phyloP scores from a whole-genome alignment of 2,113 vertebrate genomes.

The Colaptes auratus region DNA sequence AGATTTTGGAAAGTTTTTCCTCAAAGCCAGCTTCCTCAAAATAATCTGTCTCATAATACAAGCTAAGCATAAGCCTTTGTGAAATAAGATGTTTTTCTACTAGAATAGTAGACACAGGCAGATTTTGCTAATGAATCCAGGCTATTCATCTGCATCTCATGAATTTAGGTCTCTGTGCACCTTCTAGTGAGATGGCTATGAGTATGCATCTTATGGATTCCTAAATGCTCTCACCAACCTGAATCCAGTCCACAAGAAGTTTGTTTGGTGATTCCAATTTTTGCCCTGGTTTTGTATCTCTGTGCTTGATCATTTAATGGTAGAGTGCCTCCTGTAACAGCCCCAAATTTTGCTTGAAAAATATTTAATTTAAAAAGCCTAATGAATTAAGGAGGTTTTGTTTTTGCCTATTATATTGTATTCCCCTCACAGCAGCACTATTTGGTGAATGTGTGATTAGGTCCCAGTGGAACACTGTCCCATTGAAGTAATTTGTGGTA shows the following conservation, averaged over 20 bases:
- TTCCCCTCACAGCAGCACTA: neutral
- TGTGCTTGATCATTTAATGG: neutral
- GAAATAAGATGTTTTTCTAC: neutral
- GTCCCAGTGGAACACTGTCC: neutral
- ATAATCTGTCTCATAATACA: neutral
- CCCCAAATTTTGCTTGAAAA: neutral
- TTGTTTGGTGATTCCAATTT: neutral
- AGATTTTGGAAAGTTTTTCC: neutral
- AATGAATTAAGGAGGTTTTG: conserved; percentile 2
- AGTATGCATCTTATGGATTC: conserved; percentile 11
- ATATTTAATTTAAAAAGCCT: neutral
- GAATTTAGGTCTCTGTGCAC: neutral
- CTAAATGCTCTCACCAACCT: neutral
- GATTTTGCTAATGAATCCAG: conserved; percentile 1
- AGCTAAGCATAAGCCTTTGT: neutral
- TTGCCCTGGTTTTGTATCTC: neutral
- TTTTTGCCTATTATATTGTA: neutral
- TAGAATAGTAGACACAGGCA: neutral
- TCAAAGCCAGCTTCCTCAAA: neutral
- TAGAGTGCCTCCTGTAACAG: neutral
- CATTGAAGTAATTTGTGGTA: neutral
- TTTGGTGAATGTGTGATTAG: neutral
- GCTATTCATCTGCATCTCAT: neutral
- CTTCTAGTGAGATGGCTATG: neutral
- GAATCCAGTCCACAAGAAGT: neutral